Evolutionary conservation across 2,888 invertebrate genomes (phyloP), one percentile per base, ranked within the genome.

Genomic region (Metopia argyrocephala): DNA sequence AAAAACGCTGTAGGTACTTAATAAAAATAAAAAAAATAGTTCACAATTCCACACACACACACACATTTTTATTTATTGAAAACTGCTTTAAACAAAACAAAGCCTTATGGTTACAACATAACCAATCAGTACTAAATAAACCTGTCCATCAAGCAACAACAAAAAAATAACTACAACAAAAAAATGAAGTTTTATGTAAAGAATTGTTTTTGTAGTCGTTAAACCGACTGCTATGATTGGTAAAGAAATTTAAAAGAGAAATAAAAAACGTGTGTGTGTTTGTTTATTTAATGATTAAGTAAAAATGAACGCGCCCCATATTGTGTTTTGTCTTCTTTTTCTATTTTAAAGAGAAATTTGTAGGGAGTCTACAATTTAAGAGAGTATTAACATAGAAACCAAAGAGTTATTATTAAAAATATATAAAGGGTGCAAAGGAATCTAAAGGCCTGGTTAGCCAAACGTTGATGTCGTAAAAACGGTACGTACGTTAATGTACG

Each of bases 141-240:
- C n/a, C 31, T 46, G 15, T 38, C 9, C 50, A 31, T 12, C 46
- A 56, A 57, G 57, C 50, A 46, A 20, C 45, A 61, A 64, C 64
- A 56, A 64, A 7, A 56, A 15, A 66, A 50, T 12, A 38, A 38
- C 38, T 15, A 38, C 9, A 38, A n/a, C 46, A 69, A 69, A 68
- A 74, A 81, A 78, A 81, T 81, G 78, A 78, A 75, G 78, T 66
- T 61, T 62, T 38, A 31, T 25, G 3, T 21, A 38, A 7, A 12
- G 9, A 45, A 31, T 66, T 78, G 81, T 81, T 81, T 61, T 81
- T 81, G 65, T 78, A 70, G 65, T 78, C 69, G 45, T 54, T 48
- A 15, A 38, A 56, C 38, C 27, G 69, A 75, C 18, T 45, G 12
- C 12, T 56, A 28, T 75, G 65, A 81, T 81, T 81, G 81, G 81